phyloP scores from a whole-genome alignment of 1,140 invertebrate species.

The Grapholita molesta region DNA sequence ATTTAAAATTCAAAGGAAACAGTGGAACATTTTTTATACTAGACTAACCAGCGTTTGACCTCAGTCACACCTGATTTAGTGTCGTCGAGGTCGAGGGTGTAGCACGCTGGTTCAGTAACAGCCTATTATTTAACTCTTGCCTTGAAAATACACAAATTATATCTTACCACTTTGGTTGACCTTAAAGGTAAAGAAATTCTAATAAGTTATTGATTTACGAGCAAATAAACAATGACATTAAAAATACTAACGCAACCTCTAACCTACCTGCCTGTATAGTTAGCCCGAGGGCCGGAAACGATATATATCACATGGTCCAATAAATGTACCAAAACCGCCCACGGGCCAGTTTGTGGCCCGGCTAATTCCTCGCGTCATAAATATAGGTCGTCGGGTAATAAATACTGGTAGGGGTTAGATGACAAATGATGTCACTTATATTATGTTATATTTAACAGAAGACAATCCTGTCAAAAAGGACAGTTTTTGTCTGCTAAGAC shows the following conservation, averaged over 20 bases:
- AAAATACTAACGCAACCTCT: not conserved
- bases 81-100: no score
- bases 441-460: not conserved
- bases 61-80: no score
- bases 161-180: no score
- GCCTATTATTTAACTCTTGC: no score
- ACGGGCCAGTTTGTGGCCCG: not conserved
- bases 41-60: no score
- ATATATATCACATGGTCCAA: not conserved
- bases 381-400: not conserved
- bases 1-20: no score
- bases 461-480: not conserved
- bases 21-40: no score
- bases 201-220: no score
- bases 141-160: no score
- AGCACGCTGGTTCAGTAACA: no score
- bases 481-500: not conserved
- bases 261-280: not conserved
- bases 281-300: not conserved
- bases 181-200: no score
- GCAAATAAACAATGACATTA: no score
- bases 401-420: not conserved
- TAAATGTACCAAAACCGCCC: slow-evolving; percentile 5
- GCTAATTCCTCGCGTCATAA: slow-evolving; percentile 9
- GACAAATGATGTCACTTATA: not conserved